Evolutionary conservation across 2,113 vertebrate genomes (phyloP).

Genomic region (Chrysemys picta): DNA sequence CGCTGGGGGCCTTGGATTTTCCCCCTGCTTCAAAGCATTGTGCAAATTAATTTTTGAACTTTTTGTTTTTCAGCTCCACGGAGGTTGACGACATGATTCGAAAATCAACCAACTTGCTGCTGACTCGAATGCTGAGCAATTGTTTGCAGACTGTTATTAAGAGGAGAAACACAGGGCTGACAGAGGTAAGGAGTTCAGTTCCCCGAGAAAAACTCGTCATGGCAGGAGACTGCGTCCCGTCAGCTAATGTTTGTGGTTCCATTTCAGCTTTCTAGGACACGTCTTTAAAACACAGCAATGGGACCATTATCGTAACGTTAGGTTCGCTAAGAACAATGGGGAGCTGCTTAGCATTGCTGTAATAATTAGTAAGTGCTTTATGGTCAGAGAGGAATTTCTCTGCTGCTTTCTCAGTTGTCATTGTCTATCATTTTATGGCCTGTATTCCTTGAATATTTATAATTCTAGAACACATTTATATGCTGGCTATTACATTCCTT

Average conservation of each 20-base stretch:
- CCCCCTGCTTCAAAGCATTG: accelerated
- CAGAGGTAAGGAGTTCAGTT: conserved; percentile 81
- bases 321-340: accelerated
- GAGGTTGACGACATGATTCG: conserved; percentile 98
- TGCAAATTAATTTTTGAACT: not conserved
- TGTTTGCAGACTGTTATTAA: conserved; percentile 95
- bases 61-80: conserved; percentile 84
- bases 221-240: not conserved
- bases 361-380: accelerated
- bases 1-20: accelerated
- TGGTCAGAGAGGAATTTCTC: accelerated
- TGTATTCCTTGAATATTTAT: not conserved
- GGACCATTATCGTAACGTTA: not conserved
- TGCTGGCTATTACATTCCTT: not conserved
- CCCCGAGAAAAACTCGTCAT: accelerated
- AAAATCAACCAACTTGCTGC: conserved; percentile 95
- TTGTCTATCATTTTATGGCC: not conserved
- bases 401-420: not conserved
- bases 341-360: accelerated
- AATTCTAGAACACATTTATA: not conserved
- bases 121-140: conserved; percentile 94
- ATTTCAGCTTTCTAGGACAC: accelerated
- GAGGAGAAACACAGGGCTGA: conserved; percentile 93
- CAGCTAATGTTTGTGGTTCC: not conserved
- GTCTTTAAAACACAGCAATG: not conserved